Evolutionary conservation across 2,113 vertebrate genomes (phyloP), one percentile per base, ranked within the genome.

Genomic region (Martes martes): DNA sequence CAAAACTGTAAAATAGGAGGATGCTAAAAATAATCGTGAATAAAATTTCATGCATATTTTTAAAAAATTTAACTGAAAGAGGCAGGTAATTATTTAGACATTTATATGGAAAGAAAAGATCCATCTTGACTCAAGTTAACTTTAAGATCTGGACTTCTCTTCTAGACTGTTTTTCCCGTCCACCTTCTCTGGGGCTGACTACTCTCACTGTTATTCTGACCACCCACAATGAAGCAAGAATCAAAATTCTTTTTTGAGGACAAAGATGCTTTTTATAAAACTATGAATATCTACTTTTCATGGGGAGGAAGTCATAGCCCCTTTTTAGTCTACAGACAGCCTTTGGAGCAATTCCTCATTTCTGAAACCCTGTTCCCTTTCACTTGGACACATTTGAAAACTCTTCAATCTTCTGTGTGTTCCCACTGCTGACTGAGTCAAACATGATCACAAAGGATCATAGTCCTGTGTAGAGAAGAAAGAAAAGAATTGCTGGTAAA

Each of bases 191-290:
- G 61, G 21, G 15, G 45, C 23, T 95, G 63, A 96, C 50, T 89
- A 59, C 24, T 96, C 26, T 78, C 55, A 84, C 90, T 96, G 91
- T 79, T 95, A 81, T 95, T 93, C 80, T 95, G 96, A 91, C 91
- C 84, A 71, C 81, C 92, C 59, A 95, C 87, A 95, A 95, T 90
- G 84, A 67, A 97, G 23, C 65, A 81, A 97, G 63, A 82, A 78
- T 91, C 55, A 94, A 86, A 92, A 97, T 91, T 95, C 84, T 61
- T 78, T 92, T 96, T 52, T 92, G 59, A 91, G 88, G 42, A 97
- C 96, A 98, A 98, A 97, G 96, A 94, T 91, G 90, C 94, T 97
- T 97, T 97, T 91, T 90, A 73, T 93, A 67, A 94, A 95, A 90
- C 50, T 71, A 93, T 96, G 94, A 97, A 91, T 97, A 96, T 96